Base-by-base conservation (phyloP, 2,113 vertebrate genomes). In the Theristicus caerulescens region DNA sequence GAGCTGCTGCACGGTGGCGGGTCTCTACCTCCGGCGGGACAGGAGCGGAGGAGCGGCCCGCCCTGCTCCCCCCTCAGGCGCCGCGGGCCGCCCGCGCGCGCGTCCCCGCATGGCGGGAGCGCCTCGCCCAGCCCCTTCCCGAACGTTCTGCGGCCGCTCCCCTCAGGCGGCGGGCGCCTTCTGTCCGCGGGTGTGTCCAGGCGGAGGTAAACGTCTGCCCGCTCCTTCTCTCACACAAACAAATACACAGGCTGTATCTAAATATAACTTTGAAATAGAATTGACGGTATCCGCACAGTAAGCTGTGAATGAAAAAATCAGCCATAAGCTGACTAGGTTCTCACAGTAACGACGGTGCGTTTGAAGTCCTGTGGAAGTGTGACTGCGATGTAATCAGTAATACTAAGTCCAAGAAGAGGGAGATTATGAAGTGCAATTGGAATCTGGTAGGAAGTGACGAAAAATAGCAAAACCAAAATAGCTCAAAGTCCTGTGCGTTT, bases 121-220 rank as follows among this genome's bases (percentile, higher is more conserved):
- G 13, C 25, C 31, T n/a, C 13, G 6, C 9, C 5, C 31, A 0
- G 12, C 4, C 9, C 2, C 5, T 71, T 52, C 51, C 27, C 25
- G 80, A 71, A 26, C 3, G 0, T 34, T 59, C 36, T 6, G 42
- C 3, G 1, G 18, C 18, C 9, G 42, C 38, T 7, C 20, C n/a
- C 36, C 31, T 31, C 18, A 10, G 14, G 27, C 5, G 1, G 20
- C 16, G 2, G 0, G 11, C 7, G 3, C 7, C 12, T 6, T 27
- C 21, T 40, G 22, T 13, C 4, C 3, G 2, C 11, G 4, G 26
- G 16, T 2, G 8, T 2, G 3, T 16, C 11, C 11, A 1, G 5
- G 34, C 7, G 0, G 40, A 7, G 44, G 36, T 8, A 4, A 22
- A 9, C 0, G 4, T 1, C 10, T 2, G 11, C 26, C 3, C 2